phyloP scores from a whole-genome alignment of 2,888 invertebrate species.

The Itoplectis maculator region DNA sequence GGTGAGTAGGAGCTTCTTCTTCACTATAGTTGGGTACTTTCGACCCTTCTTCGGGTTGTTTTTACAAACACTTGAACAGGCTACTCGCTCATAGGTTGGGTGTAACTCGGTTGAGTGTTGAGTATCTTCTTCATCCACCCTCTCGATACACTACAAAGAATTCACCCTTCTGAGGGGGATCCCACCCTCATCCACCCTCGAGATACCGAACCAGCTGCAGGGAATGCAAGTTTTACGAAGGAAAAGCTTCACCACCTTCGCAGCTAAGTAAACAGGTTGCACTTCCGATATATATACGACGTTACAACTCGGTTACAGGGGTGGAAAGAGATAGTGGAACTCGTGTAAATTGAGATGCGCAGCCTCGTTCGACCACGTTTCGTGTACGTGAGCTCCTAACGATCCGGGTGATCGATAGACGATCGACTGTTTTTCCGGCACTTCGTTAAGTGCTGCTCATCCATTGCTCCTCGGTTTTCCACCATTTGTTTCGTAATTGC shows the following conservation, averaged over 20 bases:
- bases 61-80: background rate
- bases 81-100: background rate
- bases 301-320: background rate
- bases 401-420: constrained; percentile 56
- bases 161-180: no score
- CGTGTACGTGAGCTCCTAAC: constrained; percentile 55
- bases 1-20: background rate
- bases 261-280: background rate
- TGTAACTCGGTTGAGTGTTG: background rate
- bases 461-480: constrained; percentile 17
- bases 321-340: constrained; percentile 5
- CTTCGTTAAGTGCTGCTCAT: constrained; percentile 22
- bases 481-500: background rate
- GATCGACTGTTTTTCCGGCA: constrained; percentile 35
- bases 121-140: background rate
- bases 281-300: background rate
- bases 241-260: background rate
- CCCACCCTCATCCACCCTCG: background rate
- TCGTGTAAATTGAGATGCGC: constrained; percentile 42
- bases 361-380: constrained; percentile 37
- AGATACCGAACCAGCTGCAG: background rate
- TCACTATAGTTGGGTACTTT: no score
- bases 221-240: background rate
- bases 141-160: no score
- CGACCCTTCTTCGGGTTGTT: no score